Evolutionary conservation across 2,888 invertebrate species (phyloP), one percentile per base, ranked within the genome.

Genomic region (Galeopsomyia nigrocyanea): DNA sequence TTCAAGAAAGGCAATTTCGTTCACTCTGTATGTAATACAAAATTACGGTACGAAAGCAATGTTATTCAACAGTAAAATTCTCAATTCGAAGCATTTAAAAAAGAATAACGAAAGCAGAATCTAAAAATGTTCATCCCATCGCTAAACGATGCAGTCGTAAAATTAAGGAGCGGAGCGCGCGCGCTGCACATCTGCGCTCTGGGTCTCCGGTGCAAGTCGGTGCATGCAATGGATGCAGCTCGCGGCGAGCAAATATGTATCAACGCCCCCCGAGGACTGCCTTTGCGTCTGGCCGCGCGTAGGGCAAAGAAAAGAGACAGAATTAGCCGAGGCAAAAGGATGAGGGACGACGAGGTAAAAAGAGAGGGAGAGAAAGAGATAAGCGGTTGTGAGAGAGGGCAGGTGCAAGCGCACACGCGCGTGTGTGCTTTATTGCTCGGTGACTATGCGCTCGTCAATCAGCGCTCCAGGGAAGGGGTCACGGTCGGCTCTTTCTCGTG

Each of bases 361-460:
- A 53, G 21, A 22, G 31, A 26, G 47, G 7, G 66, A 31, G 57
- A 57, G 61, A 68, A 57, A 68, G 63, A 72, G 61, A 72, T 67
- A 65, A 66, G 50, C 60, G 57, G 39, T 19, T 17, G 17, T 7
- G 16, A 21, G 16, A 21, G 64, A 51, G 66, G 58, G 49, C 61
- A 60, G 26, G 39, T 39, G 57, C 49, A 51, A 47, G 80, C 80
- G 80, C 79, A 79, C 79, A 79, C 81, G 80, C 82, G 81, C 80
- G 83, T 82, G 82, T 83, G 84, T 85, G 84, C 82, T 84, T 84
- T 83, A 85, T 83, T 82, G 80, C 82, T 75, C 69, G 76, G 80
- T 80, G 82, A 82, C 82, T 82, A 78, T 68, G 77, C 55, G 55
- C 83, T 84, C 84, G 84, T 85, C 85, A 85, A 85, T 85, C 84